Percentiles rank a stretch among this genome's conserved stretches.
phyloP scores from a whole-genome alignment of 92 coral and sea anemone species.

The Siderastrea radians region DNA sequence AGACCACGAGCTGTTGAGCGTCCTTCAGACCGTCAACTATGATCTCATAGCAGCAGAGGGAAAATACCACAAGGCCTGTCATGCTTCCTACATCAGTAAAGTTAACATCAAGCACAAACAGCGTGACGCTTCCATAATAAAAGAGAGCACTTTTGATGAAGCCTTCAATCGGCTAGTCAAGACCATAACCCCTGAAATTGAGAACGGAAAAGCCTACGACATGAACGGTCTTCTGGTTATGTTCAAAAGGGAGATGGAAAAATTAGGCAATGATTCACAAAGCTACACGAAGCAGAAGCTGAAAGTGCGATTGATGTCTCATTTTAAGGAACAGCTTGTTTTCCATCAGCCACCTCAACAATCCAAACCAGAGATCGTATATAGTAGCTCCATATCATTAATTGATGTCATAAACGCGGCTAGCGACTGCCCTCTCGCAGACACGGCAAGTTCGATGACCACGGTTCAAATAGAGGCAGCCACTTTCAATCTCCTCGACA shows the following conservation, averaged over 20 bases:
- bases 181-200: conserved; percentile 37
- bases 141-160: conserved; percentile 36
- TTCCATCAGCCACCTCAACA: conserved; percentile 45
- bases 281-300: too few relatives aligned
- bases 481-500: conserved; percentile 15
- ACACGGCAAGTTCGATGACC: conserved; percentile 4
- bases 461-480: conserved; percentile 18
- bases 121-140: background rate
- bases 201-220: too few relatives aligned
- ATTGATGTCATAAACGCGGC: conserved; percentile 59
- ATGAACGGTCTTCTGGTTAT: too few relatives aligned
- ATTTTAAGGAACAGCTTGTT: too few relatives aligned
- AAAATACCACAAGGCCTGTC: too few relatives aligned
- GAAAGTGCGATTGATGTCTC: too few relatives aligned
- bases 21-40: conserved; percentile 23
- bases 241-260: too few relatives aligned
- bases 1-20: conserved; percentile 24
- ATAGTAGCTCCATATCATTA: conserved; percentile 38
- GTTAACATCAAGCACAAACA: conserved; percentile 33
- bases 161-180: conserved; percentile 23
- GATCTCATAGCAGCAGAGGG: too few relatives aligned
- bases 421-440: conserved; percentile 3
- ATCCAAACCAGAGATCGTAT: conserved; percentile 52
- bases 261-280: too few relatives aligned
- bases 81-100: too few relatives aligned